Conservation (phyloP, 2,113 vertebrate species). For the Macaca nemestrina region DNA sequence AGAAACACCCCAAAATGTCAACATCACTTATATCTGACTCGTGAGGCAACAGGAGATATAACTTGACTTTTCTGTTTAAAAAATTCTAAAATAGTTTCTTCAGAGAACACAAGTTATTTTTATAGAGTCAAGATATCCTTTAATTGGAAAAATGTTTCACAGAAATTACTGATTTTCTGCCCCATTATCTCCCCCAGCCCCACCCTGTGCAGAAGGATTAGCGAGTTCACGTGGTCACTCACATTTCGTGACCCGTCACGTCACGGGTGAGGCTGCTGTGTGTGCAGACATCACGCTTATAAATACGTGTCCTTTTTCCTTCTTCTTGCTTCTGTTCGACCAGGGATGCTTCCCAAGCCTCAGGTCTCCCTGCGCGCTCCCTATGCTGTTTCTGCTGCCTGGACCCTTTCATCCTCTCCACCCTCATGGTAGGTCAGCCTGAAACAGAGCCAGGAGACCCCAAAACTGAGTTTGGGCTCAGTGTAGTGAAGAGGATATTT, state of each 20-base stretch:
- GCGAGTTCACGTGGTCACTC: fast-evolving
- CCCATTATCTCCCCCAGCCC: not conserved
- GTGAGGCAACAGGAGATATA: not conserved
- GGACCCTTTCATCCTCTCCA: not conserved
- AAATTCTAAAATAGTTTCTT: not conserved
- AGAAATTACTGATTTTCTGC: not conserved
- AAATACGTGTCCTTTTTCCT: fast-evolving
- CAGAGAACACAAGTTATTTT: not conserved
- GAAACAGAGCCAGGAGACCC: not conserved
- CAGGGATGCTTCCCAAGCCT: not conserved
- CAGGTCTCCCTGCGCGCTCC: not conserved
- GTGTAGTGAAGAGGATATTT: not conserved
- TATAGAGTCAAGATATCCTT: not conserved
- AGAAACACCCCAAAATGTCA: not conserved
- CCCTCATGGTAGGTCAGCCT: not conserved
- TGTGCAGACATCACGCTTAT: not conserved
- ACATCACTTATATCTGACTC: not conserved
- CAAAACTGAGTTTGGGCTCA: not conserved
- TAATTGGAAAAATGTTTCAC: not conserved
- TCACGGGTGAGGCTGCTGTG: not conserved
- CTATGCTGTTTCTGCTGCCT: not conserved
- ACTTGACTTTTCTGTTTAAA: not conserved
- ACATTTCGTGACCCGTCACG: fast-evolving
- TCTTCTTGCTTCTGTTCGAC: not conserved
- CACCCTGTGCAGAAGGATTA: not conserved